Evolutionary conservation across 1,140 invertebrate species (phyloP).

Genomic region (Drosophila rhopaloa): DNA sequence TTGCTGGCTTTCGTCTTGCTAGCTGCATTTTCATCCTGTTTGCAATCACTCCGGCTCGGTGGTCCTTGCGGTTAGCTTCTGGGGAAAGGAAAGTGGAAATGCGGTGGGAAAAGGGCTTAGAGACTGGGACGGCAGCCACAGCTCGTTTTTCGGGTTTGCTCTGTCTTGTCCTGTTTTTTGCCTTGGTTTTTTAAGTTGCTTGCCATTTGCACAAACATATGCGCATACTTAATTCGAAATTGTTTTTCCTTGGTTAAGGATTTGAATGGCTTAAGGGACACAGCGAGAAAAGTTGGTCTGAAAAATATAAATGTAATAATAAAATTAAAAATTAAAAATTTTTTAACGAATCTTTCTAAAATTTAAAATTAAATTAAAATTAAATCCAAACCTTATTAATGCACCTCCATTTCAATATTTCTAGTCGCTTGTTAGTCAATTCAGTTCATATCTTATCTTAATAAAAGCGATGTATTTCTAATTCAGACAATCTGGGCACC

Average conservation of each 20-base stretch:
- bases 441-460: too few relatives aligned
- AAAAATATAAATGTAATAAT: neutral
- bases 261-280: constrained; percentile 49
- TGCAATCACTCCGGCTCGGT: constrained; percentile 69
- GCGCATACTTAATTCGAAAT: constrained; percentile 77
- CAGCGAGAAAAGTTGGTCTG: neutral
- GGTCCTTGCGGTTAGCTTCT: constrained; percentile 56
- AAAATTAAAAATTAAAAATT: too few relatives aligned
- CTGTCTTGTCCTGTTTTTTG: constrained; percentile 22
- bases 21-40: constrained; percentile 71
- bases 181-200: constrained; percentile 46
- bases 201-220: constrained; percentile 73
- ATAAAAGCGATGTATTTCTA: too few relatives aligned
- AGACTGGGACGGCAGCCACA: constrained; percentile 13
- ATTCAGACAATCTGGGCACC: too few relatives aligned
- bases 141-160: constrained; percentile 36
- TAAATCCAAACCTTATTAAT: neutral
- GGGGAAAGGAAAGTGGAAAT: neutral
- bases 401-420: neutral
- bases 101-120: constrained; percentile 4
- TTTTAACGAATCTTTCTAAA: too few relatives aligned
- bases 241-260: constrained; percentile 63
- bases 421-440: neutral
- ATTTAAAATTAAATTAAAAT: neutral
- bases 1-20: constrained; percentile 71